Conservation (phyloP, 2,797 vertebrate species). For the Protosalanx chinensis region DNA sequence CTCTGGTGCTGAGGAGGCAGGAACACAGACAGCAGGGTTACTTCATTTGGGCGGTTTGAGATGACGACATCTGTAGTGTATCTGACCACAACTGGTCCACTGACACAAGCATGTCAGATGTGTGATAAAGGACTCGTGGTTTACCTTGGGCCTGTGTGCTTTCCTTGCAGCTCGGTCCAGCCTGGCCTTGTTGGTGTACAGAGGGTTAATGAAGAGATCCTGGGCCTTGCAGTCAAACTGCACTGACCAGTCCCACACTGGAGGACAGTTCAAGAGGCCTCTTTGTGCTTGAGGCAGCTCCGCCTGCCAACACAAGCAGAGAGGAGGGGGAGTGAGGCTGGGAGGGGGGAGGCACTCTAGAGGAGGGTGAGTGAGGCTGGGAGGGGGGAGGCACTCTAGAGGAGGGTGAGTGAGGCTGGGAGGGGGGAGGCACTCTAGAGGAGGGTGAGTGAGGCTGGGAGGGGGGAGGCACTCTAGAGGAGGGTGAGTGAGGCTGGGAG, state of each 20-base stretch:
- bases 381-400: too few species aligned
- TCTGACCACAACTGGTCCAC: background rate
- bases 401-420: background rate
- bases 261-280: constrained; percentile 74
- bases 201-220: constrained; percentile 80
- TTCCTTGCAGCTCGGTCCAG: constrained; percentile 71
- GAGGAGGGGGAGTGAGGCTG: constrained; percentile 17
- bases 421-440: background rate
- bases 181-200: constrained; percentile 80
- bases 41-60: background rate
- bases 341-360: background rate
- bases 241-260: constrained; percentile 87
- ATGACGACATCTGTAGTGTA: background rate
- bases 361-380: too few species aligned
- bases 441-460: too few species aligned
- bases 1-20: constrained; percentile 75
- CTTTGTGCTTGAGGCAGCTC: constrained; percentile 71
- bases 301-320: constrained; percentile 75
- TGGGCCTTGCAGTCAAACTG: constrained; percentile 84
- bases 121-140: background rate
- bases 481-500: background rate
- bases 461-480: background rate
- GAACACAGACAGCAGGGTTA: background rate
- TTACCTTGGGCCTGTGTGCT: constrained; percentile 75
- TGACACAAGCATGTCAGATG: background rate